These are phyloP conservation scores for Dunckerocampus dactyliophorus DNA, from an alignment of 2,113 vertebrate species.

Conservation along the genomic window DNA sequence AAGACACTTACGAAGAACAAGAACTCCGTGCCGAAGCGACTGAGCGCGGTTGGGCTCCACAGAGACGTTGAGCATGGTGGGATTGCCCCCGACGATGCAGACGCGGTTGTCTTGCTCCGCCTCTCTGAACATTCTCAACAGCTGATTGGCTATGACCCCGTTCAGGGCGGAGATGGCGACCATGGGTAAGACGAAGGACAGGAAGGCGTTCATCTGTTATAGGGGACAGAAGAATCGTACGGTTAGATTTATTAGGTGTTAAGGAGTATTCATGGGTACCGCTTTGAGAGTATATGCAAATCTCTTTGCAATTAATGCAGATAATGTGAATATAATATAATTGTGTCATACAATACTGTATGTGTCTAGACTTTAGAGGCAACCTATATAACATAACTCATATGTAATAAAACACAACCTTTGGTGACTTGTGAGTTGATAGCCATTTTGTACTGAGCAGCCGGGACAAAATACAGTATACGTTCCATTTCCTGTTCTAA, in stretches of 20 bases:
- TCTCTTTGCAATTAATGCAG: too few species aligned
- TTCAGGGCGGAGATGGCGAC: constrained; percentile 86
- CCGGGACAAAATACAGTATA: too few species aligned
- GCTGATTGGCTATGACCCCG: constrained; percentile 91
- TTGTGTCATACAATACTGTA: too few species aligned
- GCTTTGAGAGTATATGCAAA: too few species aligned
- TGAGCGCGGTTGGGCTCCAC: constrained; percentile 87
- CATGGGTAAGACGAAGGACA: constrained; percentile 93
- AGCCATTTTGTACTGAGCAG: too few species aligned
- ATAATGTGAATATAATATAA: too few species aligned
- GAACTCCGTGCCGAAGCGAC: constrained; percentile 88
- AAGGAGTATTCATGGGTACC: too few species aligned
- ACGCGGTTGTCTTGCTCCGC: constrained; percentile 84
- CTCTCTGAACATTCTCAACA: constrained; percentile 87
- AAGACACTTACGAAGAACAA: constrained; percentile 84
- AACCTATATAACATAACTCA: too few species aligned
- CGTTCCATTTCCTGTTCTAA: too few species aligned
- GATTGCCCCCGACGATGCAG: constrained; percentile 78
- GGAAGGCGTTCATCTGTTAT: constrained; percentile 84
- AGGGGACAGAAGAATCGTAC: background rate
- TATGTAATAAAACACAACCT: too few species aligned
- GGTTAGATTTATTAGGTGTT: background rate
- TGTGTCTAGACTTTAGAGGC: too few species aligned
- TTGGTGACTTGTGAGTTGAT: too few species aligned
- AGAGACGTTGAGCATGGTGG: constrained; percentile 79